Percentiles rank a stretch among this genome's conserved stretches.
These are phyloP conservation scores for Orchestes rusci DNA, from an alignment of 2,888 invertebrate species.

Conservation along the genomic window DNA sequence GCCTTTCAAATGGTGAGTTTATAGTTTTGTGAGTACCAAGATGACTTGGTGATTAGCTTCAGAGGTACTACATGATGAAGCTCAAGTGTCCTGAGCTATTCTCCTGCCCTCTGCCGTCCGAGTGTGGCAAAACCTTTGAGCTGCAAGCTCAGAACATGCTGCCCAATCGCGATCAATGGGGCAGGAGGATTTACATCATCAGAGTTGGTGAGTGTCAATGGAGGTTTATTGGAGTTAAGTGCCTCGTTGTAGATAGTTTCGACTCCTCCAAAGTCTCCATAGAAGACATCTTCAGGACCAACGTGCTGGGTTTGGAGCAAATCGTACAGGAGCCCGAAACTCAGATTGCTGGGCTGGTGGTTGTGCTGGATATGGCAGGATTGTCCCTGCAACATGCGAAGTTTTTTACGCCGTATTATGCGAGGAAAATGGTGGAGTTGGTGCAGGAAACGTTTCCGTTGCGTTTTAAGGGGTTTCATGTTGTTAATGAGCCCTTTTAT, in stretches of 20 bases:
- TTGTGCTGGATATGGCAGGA: constrained; percentile 43
- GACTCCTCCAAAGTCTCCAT: constrained; percentile 45
- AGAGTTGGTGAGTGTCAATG: constrained; percentile 41
- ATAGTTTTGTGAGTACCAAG: not conserved
- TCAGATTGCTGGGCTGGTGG: constrained; percentile 52
- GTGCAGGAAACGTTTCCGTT: constrained; percentile 48
- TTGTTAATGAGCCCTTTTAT: constrained; percentile 47
- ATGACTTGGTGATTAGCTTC: too few species aligned
- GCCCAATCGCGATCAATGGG: constrained; percentile 40
- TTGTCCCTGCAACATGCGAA: constrained; percentile 47
- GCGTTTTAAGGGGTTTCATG: constrained; percentile 46
- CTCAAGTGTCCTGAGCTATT: constrained; percentile 44
- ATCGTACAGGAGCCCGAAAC: constrained; percentile 49
- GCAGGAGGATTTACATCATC: constrained; percentile 43
- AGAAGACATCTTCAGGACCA: constrained; percentile 49
- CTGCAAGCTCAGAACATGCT: constrained; percentile 45
- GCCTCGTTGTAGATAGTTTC: constrained; percentile 40
- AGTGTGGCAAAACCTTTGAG: constrained; percentile 39
- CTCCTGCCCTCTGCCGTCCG: constrained; percentile 40
- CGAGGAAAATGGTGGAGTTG: constrained; percentile 43
- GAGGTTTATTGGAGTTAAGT: not conserved
- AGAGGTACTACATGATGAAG: constrained; percentile 45
- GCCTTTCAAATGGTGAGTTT: constrained; percentile 43
- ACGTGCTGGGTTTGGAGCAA: constrained; percentile 48
- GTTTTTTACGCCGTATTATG: constrained; percentile 47